Base-by-base conservation (phyloP, 2,113 vertebrate species). In the Calcarius ornatus region DNA sequence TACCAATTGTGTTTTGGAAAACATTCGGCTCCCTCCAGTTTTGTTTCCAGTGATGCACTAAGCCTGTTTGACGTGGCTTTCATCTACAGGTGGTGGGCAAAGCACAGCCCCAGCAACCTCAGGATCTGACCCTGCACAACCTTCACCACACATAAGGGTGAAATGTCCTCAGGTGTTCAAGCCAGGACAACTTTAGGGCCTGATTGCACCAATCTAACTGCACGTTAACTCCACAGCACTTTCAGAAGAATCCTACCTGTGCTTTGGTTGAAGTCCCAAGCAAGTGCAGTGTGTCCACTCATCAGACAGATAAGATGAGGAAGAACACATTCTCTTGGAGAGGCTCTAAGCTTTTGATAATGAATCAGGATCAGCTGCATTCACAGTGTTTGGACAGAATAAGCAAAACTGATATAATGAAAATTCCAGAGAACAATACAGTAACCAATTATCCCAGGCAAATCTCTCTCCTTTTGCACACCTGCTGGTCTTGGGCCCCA, bases 41-140 rank as follows among this genome's bases (percentile, higher is more conserved):
- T 59, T 60, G 17, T 25, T 81, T 64, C 48, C 37, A 61, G 37
- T 5, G 0, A 33, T 11, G 11, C 10, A 19, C n/a, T 20, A 45
- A 82, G 43, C 10, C 42, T 19, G 54, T 23, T 51, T 24, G 4
- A 45, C 59, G 17, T 16, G 33, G 23, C 25, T 73, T 72, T 57
- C 47, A 18, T 3, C 14, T 9, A 16, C 22, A 22, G 21, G 19
- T 31, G 13, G 51, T 4, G 12, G 11, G 22, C 53, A 65, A 56
- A 76, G 23, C 37, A 68, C 42, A 92, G 71, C n/a, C 22, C 50
- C 81, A 68, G n/a, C 18, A 45, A 4, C 31, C 68, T 54, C 10
- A 0, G 18, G 19, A 35, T 45, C 35, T 50, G 51, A 54, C 30
- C 35, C 13, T 24, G 7, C 16, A 24, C 0, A 0, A 56, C 22